Conservation (phyloP, 2,888 invertebrate genomes). For the Ennomos quercinarius region DNA sequence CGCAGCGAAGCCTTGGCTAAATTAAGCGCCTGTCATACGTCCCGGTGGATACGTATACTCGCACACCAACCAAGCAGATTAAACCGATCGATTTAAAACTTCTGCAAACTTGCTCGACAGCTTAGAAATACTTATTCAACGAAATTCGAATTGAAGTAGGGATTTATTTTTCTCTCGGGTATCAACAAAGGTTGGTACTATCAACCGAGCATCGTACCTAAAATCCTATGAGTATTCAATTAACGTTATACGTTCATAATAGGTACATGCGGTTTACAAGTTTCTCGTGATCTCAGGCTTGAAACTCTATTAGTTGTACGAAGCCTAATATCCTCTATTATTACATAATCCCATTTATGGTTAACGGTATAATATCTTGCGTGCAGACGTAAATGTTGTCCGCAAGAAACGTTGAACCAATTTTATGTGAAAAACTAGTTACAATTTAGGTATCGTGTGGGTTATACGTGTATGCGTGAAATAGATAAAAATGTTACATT, state of each 20-base stretch:
- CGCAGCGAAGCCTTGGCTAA: conserved; percentile 66
- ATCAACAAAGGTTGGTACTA: conserved; percentile 9
- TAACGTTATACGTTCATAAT: conserved; percentile 29
- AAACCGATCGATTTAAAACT: conserved; percentile 53
- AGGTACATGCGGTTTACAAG: conserved; percentile 19
- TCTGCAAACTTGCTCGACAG: conserved; percentile 32
- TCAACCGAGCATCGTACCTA: background rate
- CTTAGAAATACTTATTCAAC: conserved; percentile 33
- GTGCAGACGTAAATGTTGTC: conserved; percentile 3
- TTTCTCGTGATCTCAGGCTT: conserved; percentile 32
- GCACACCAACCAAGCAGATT: conserved; percentile 60
- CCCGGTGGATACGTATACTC: conserved; percentile 55
- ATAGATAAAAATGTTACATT: background rate
- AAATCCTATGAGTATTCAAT: conserved; percentile 23
- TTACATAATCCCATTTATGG: conserved; percentile 23
- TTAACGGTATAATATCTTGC: conserved; percentile 16
- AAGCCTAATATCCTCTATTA: conserved; percentile 28
- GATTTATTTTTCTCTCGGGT: conserved; percentile 16
- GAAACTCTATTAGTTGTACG: conserved; percentile 32
- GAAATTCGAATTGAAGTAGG: conserved; percentile 18
- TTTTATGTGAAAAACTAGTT: background rate
- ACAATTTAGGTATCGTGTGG: no score
- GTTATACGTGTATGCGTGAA: no score
- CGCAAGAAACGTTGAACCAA: conserved; percentile 5
- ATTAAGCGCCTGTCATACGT: conserved; percentile 77